These are phyloP conservation scores for Microcebus griseorufus DNA, from an alignment of 2,113 vertebrate genomes.

Conservation along the genomic window DNA sequence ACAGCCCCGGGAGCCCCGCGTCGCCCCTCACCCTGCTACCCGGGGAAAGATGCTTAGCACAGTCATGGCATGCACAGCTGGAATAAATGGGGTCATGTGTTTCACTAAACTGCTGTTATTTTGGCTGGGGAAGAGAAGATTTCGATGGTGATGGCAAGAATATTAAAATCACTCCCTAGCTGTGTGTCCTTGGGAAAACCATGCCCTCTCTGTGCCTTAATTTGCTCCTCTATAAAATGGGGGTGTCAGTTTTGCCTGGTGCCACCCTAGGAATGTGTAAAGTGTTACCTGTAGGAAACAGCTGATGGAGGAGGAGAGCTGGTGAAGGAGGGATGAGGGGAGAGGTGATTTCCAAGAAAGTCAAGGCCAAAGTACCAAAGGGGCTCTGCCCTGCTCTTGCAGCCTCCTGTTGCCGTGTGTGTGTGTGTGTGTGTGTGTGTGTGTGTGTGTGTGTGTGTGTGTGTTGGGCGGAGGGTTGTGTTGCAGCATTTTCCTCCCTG, in stretches of 20 bases:
- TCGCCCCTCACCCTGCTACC: rapidly evolving
- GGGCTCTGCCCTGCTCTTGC: neutral
- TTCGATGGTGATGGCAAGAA: neutral
- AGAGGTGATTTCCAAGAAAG: neutral
- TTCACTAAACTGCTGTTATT: neutral
- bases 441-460: neutral
- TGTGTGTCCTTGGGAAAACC: neutral
- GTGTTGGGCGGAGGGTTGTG: neutral
- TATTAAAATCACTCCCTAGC: neutral
- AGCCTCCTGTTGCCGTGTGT: neutral
- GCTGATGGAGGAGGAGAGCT: neutral
- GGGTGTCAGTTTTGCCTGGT: neutral
- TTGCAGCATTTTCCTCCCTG: neutral
- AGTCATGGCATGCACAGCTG: neutral
- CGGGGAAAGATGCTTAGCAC: neutral
- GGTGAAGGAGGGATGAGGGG: neutral
- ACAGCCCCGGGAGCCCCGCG: neutral
- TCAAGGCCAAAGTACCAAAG: neutral
- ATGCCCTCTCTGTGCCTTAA: neutral
- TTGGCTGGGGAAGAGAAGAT: neutral
- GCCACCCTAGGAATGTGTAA: neutral
- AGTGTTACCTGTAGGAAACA: neutral
- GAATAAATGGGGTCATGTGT: neutral
- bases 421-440: neutral
- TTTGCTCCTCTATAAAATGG: neutral